Base-by-base conservation (phyloP, 2,888 invertebrate species). In the Caenorhabditis imperialis region DNA sequence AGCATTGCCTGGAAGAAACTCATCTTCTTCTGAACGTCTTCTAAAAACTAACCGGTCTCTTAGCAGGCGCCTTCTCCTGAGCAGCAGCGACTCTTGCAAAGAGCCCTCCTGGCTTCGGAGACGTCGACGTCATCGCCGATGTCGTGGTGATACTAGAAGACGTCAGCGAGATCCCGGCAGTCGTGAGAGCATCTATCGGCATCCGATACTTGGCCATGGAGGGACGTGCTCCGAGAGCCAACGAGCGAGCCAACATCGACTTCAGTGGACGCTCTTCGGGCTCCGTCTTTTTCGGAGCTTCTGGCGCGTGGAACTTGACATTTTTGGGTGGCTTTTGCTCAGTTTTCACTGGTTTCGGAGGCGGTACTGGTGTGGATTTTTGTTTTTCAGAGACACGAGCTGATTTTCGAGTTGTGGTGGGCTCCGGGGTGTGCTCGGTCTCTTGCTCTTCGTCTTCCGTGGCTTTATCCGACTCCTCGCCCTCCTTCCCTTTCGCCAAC, bases 171-270 rank as follows among this genome's bases (percentile, higher is more conserved):
- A 23, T 23, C 30, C 20, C 37, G n/a, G 35, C 14, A 1, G 38
- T 16, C 12, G 45, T 23, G 35, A 44, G 35, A 10, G 42, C 14
- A 1, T 54, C 48, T 2, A 70, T 18, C 10, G 60, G 53, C 5
- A 57, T 14, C 5, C 51, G 50, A 37, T 63, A 71, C 3, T 58
- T 33, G 23, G 57, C 71, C 57, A 71, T 47, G 0, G 71, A 71
- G 1, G 50, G 42, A 7, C 55, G 61, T 5, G 38, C 45, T n/a
- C 71, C 71, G 3, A 57, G 50, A 23, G 35, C 44, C 3, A 71
- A 45, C 1, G 62, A 57, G 6, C 53, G 16, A 0, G 62, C 62
- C n/a, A 71, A 50, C 50, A 53, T 51, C 5, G 71, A 71, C 27
- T 71, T 71, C 4, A 63, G 18, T 1, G 62, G 71, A 6, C 71